Percentiles rank a stretch among this genome's conserved stretches.
Evolutionary conservation across 2,888 invertebrate species (phyloP).

Genomic region (Allophyes oxyacanthae): DNA sequence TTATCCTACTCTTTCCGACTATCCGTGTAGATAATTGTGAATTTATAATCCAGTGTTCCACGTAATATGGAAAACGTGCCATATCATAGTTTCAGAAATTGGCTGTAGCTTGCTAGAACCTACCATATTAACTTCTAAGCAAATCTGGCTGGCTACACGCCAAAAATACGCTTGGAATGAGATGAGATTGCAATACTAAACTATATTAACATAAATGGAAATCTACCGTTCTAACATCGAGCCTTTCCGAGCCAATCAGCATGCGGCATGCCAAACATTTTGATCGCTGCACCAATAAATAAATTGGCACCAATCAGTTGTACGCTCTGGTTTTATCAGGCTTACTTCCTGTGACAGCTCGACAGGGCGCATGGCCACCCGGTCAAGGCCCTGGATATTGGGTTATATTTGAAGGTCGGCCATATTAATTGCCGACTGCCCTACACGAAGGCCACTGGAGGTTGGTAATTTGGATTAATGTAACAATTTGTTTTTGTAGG

Average conservation of each 20-base stretch:
- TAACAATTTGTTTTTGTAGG: slow-evolving; percentile 7
- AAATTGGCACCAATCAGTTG: slow-evolving; percentile 29
- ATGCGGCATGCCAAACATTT: slow-evolving; percentile 26
- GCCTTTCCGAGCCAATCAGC: slow-evolving; percentile 4
- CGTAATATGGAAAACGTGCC: background rate
- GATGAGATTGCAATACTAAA: slow-evolving; percentile 5
- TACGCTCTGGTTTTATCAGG: slow-evolving; percentile 33
- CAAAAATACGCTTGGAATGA: slow-evolving; percentile 21
- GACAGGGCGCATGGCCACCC: slow-evolving; percentile 16
- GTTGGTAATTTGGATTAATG: slow-evolving; percentile 32
- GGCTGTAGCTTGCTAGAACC: background rate
- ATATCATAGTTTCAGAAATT: slow-evolving; percentile 12
- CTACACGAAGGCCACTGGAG: slow-evolving; percentile 8
- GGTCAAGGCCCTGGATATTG: slow-evolving; percentile 48
- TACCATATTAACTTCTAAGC: slow-evolving; percentile 2
- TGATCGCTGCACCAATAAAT: slow-evolving; percentile 25
- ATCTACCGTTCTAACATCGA: background rate
- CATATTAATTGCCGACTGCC: slow-evolving; percentile 15
- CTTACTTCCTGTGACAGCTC: slow-evolving; percentile 33
- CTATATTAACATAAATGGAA: slow-evolving; percentile 8
- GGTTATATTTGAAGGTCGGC: slow-evolving; percentile 34
- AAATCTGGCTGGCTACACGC: slow-evolving; percentile 22
- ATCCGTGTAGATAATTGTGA: too few relatives aligned
- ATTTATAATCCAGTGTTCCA: too few relatives aligned
- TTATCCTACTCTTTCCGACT: too few relatives aligned